Evolutionary conservation across 2,113 vertebrate genomes (phyloP).

Genomic region (Anseranas semipalmata): DNA sequence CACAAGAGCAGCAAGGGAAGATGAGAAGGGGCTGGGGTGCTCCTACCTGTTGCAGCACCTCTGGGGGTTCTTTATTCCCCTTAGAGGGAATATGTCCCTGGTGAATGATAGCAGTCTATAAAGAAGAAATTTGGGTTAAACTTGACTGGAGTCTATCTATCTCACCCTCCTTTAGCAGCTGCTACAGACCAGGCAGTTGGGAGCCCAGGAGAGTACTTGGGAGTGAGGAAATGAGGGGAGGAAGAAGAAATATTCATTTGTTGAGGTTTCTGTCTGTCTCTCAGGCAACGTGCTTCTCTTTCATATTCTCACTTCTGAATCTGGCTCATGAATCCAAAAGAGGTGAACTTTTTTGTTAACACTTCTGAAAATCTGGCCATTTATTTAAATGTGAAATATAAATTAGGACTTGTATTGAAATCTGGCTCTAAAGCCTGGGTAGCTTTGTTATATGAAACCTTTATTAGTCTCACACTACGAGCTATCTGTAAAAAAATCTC

Average conservation of each 20-base stretch:
- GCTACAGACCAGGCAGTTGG: neutral
- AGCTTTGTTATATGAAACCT: slow-evolving; percentile 46
- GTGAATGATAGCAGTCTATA: neutral
- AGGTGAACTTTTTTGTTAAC: neutral
- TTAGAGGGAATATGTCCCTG: neutral
- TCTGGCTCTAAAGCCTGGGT: neutral
- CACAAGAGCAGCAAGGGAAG: neutral
- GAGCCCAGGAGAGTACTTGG: neutral
- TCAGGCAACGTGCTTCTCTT: accelerated
- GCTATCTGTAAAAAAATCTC: slow-evolving; percentile 38
- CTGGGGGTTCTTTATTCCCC: neutral
- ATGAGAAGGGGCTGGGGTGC: neutral
- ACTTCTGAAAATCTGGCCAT: slow-evolving; percentile 2
- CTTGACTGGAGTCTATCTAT: neutral
- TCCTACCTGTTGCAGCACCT: neutral
- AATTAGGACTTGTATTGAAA: slow-evolving; percentile 32
- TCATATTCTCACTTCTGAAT: neutral
- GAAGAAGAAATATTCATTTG: neutral
- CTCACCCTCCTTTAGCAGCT: neutral
- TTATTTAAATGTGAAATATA: slow-evolving; percentile 45
- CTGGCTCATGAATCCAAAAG: neutral
- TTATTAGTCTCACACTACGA: slow-evolving; percentile 16
- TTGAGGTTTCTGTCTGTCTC: neutral
- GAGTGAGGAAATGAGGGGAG: neutral
- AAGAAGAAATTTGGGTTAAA: neutral